A percentile compares a stretch with the other conserved stretches of the same genome.
These are phyloP conservation scores for Morone chrysops DNA, from an alignment of 2,113 vertebrate species.

Conservation along the genomic window DNA sequence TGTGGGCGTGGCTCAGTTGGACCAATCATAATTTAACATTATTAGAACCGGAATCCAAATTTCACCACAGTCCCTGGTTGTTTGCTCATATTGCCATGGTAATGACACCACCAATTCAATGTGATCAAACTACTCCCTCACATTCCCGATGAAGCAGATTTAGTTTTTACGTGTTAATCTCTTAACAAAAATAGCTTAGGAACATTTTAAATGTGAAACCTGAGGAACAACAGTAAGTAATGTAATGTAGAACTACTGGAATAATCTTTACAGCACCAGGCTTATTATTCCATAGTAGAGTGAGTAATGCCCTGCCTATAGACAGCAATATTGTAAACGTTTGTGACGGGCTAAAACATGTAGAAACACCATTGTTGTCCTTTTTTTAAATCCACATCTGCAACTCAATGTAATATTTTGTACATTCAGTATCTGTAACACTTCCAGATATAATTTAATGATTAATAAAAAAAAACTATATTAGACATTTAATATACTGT, in stretches of 20 bases:
- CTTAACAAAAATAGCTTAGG: neutral
- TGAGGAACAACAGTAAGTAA: neutral
- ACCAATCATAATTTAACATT: too few species aligned
- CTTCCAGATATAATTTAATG: neutral
- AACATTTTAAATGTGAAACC: neutral
- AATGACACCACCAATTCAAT: neutral
- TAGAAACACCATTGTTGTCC: neutral
- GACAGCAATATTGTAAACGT: neutral
- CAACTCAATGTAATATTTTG: neutral
- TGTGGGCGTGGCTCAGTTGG: too few species aligned
- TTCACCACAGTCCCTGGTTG: too few species aligned
- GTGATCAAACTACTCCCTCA: neutral
- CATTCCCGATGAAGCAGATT: neutral
- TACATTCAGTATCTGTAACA: conserved; percentile 3
- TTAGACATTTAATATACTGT: neutral
- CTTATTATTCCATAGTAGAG: neutral
- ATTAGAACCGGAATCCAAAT: too few species aligned
- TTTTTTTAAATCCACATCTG: neutral
- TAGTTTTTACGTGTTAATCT: neutral
- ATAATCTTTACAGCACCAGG: neutral
- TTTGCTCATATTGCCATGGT: neutral
- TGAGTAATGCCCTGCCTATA: neutral
- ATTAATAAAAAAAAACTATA: neutral
- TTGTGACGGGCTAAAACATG: neutral
- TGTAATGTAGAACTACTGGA: neutral